These are phyloP conservation scores for Neomonachus schauinslandi DNA, from an alignment of 2,113 vertebrate genomes.

Conservation along the genomic window DNA sequence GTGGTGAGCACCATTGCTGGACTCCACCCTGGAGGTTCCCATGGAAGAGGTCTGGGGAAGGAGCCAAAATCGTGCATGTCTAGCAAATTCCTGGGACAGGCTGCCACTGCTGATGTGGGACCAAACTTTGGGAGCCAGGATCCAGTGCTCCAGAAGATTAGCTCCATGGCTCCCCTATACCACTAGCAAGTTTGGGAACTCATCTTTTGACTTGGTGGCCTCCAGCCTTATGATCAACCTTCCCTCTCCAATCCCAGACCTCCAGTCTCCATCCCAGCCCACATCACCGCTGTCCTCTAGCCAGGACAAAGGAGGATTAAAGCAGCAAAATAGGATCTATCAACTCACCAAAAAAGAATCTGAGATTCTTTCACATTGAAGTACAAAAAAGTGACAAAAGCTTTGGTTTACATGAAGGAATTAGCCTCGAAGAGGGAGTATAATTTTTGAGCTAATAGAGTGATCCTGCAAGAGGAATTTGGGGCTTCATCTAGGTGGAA, in stretches of 20 bases:
- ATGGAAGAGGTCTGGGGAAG: background rate
- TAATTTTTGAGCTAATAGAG: background rate
- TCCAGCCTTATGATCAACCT: background rate
- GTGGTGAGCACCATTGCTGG: background rate
- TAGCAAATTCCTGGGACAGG: background rate
- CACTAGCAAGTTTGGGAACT: background rate
- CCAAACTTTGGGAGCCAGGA: background rate
- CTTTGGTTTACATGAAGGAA: background rate
- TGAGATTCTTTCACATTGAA: background rate
- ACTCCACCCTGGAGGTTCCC: background rate
- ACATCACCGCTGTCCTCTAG: background rate
- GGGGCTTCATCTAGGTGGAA: background rate
- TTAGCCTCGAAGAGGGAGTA: background rate
- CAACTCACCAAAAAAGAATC: background rate
- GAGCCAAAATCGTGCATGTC: background rate
- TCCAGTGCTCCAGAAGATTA: background rate
- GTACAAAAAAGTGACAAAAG: background rate
- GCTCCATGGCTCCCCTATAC: background rate
- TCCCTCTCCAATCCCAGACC: background rate
- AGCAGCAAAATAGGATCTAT: background rate
- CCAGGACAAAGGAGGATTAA: background rate
- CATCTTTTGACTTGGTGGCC: background rate
- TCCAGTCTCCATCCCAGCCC: background rate
- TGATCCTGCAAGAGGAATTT: background rate
- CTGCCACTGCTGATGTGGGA: background rate